phyloP scores from a whole-genome alignment of 92 coral and sea anemone species.

The Umimayanthus chanpuru region DNA sequence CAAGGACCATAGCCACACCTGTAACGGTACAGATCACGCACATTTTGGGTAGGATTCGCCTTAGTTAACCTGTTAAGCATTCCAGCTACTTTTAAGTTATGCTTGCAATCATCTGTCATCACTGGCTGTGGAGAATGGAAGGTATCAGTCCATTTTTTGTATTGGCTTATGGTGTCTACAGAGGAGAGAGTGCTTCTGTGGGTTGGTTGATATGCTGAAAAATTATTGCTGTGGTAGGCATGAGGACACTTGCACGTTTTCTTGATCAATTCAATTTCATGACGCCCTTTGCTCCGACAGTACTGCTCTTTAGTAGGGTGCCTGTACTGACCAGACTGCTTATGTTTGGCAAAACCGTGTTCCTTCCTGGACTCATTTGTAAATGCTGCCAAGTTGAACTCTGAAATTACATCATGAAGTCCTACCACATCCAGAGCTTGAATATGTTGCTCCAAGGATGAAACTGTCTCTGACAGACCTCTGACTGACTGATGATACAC shows the following conservation, averaged over 20 bases:
- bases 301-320: slow-evolving; percentile 75
- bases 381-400: slow-evolving; percentile 59
- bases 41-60: slow-evolving; percentile 59
- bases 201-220: slow-evolving; percentile 71
- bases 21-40: slow-evolving; percentile 62
- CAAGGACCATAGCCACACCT: slow-evolving; percentile 78
- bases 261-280: slow-evolving; percentile 68
- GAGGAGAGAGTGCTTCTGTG: slow-evolving; percentile 56
- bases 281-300: slow-evolving; percentile 51
- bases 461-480: slow-evolving; percentile 56
- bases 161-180: slow-evolving; percentile 16
- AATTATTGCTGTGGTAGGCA: slow-evolving; percentile 67
- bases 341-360: slow-evolving; percentile 79
- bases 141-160: slow-evolving; percentile 44
- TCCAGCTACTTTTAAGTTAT: slow-evolving; percentile 53
- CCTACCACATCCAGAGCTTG: slow-evolving; percentile 42
- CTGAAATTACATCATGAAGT: not conserved
- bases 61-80: slow-evolving; percentile 58
- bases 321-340: slow-evolving; percentile 70
- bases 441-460: slow-evolving; percentile 44
- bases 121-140: slow-evolving; percentile 23
- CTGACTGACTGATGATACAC: slow-evolving; percentile 45
- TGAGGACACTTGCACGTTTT: slow-evolving; percentile 75
- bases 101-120: slow-evolving; percentile 38
- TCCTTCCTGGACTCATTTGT: slow-evolving; percentile 74